phyloP scores from a whole-genome alignment of 1,140 invertebrate species.

The Brachionus asplanchnoidis region DNA sequence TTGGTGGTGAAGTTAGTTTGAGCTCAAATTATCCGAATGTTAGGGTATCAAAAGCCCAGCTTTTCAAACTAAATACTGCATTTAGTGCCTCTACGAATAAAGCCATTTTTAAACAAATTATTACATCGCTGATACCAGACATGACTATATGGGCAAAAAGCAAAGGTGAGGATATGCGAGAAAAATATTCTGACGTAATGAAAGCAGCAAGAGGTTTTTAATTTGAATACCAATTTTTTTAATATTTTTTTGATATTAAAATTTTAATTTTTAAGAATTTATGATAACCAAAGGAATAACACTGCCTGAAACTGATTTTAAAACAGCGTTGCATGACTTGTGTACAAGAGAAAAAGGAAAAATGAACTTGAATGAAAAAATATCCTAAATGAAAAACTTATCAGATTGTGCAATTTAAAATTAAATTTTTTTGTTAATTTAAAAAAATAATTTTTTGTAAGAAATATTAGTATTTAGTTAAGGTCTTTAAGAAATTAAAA shows the following conservation, averaged over 20 bases:
- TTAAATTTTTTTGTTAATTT: neutral
- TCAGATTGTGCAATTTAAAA: neutral
- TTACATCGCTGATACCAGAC: neutral
- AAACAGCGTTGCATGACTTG: neutral
- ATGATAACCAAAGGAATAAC: neutral
- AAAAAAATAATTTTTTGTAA: neutral
- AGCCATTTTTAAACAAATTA: neutral
- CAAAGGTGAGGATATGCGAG: neutral
- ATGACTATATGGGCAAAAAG: neutral
- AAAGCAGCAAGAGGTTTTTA: conserved; percentile 5
- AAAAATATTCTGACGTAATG: neutral
- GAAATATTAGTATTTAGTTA: neutral
- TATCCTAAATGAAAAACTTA: neutral
- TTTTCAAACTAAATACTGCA: neutral
- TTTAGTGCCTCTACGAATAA: neutral
- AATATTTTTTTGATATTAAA: neutral
- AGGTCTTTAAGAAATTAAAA: neutral
- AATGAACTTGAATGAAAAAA: neutral
- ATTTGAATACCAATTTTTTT: neutral
- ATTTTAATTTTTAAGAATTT: neutral
- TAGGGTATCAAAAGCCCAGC: neutral
- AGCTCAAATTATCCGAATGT: neutral
- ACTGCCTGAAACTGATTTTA: neutral
- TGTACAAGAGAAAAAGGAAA: neutral
- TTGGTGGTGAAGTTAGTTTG: neutral